Percentiles rank a stretch among this genome's conserved stretches.
These are phyloP conservation scores for Arrhamphus sclerolepis DNA, from an alignment of 2,797 vertebrate genomes.

Conservation along the genomic window DNA sequence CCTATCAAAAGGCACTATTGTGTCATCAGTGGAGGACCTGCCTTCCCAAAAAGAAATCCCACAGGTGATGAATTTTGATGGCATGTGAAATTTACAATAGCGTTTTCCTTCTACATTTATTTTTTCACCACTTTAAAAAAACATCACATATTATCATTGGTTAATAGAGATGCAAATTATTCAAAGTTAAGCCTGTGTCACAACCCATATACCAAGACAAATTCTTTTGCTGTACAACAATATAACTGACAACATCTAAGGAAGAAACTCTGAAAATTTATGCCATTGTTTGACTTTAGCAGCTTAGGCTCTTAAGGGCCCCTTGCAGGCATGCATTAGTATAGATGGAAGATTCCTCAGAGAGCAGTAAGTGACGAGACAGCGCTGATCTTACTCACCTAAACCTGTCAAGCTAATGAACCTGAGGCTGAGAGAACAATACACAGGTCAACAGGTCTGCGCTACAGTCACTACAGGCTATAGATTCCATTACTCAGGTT, in stretches of 20 bases:
- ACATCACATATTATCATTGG: slow-evolving; percentile 23
- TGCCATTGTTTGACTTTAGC: slow-evolving; percentile 48
- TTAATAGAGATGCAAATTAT: slow-evolving; percentile 6
- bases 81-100: slow-evolving; percentile 19
- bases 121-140: slow-evolving; percentile 35
- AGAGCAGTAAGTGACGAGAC: slow-evolving; percentile 53
- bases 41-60: not conserved
- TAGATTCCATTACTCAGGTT: slow-evolving; percentile 61
- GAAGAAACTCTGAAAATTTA: slow-evolving; percentile 49
- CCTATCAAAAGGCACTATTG: slow-evolving; percentile 5
- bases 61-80: slow-evolving; percentile 28
- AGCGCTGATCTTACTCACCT: slow-evolving; percentile 63
- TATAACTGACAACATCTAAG: slow-evolving; percentile 20
- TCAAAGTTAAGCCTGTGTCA: slow-evolving; percentile 7
- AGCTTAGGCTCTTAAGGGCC: slow-evolving; percentile 43
- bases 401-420: slow-evolving; percentile 67
- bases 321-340: slow-evolving; percentile 57
- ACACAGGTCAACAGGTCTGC: slow-evolving; percentile 64
- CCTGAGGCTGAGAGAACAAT: slow-evolving; percentile 66
- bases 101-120: slow-evolving; percentile 23
- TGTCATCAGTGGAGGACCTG: slow-evolving; percentile 11
- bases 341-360: slow-evolving; percentile 59
- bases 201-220: slow-evolving; percentile 18
- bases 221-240: slow-evolving; percentile 10
- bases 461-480: slow-evolving; percentile 63